Evolutionary conservation across 1,140 invertebrate species (phyloP), one percentile per base, ranked within the genome.

Genomic region (Leptopilina clavipes): DNA sequence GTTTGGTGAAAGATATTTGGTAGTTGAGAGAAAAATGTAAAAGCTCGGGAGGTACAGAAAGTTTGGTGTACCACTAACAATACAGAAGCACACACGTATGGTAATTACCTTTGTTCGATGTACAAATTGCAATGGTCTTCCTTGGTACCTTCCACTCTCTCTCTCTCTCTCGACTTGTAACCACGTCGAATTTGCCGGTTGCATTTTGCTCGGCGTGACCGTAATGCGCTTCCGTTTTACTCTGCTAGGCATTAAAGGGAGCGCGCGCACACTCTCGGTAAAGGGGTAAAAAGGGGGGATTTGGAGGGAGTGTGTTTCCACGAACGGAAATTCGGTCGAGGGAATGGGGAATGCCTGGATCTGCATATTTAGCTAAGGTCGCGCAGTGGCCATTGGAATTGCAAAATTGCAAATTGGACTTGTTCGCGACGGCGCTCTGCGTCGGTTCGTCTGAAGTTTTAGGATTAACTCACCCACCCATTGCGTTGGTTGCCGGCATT

Each of bases 361-460:
- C 81, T 85, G 81, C 83, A 86, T 86, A 85, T 85, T 85, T 83
- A 83, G 81, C 79, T 81, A 82, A 85, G 84, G 85, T 85, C 84
- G 84, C 84, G 82, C 77, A 73, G 82, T 76, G 82, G 80, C 82
- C 83, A 86, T 86, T 86, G 86, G 84, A 85, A 86, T 86, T 86
- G 86, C 86, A 86, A 86, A 86, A 85, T 85, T 80, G 82, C 80
- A 85, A 86, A 86, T 84, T 86, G 83, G 82, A 86, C 81, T 86
- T 85, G 83, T 85, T 86, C 82, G 82, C 83, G 78, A 79, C 76
- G 79, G 73, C 74, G 76, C 72, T 72, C 37, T 70, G 70, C 72
- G 72, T 44, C 18, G 74, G 82, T 78, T 79, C 71, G 72, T 81
- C 74, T 74, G 70, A 86, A 86, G 82, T 86, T 86, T 86, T 83